Evolutionary conservation across 2,888 invertebrate species (phyloP), one percentile per base, ranked within the genome.

Genomic region (Germaria angustata): DNA sequence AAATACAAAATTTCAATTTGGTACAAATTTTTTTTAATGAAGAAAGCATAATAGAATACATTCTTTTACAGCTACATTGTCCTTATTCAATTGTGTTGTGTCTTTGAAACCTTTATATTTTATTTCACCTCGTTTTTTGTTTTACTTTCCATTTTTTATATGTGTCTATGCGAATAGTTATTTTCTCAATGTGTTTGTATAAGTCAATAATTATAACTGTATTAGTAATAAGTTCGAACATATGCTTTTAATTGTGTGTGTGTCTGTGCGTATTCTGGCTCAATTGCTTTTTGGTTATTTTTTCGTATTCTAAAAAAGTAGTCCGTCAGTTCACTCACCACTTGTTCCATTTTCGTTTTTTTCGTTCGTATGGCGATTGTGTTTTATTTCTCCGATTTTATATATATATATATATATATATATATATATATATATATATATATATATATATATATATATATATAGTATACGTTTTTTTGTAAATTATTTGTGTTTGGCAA

Each of bases 401-500:
- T 66, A 4, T 61, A n/a, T n/a, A n/a, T n/a, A n/a, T n/a, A n/a
- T n/a, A n/a, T n/a, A n/a, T n/a, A n/a, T n/a, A n/a, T n/a, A n/a
- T n/a, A n/a, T n/a, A n/a, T n/a, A n/a, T n/a, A n/a, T n/a, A n/a
- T n/a, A n/a, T n/a, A n/a, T n/a, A n/a, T n/a, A n/a, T n/a, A n/a
- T n/a, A n/a, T n/a, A n/a, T n/a, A n/a, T n/a, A n/a, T n/a, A n/a
- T n/a, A n/a, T n/a, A n/a, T n/a, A n/a, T 51, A 22, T 32, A n/a
- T n/a, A n/a, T n/a, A n/a, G n/a, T n/a, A n/a, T n/a, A n/a, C n/a
- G n/a, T 17, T 57, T 55, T 75, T 51, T 61, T 53, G 13, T 22
- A n/a, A 46, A 39, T 66, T 51, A 36, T 59, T 80, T 71, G 15
- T 77, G 11, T 72, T 76, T 78, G 66, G 28, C 78, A 71, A 81